Base-by-base conservation (phyloP, 2,113 vertebrate species). In the Syngnathus scovelli region DNA sequence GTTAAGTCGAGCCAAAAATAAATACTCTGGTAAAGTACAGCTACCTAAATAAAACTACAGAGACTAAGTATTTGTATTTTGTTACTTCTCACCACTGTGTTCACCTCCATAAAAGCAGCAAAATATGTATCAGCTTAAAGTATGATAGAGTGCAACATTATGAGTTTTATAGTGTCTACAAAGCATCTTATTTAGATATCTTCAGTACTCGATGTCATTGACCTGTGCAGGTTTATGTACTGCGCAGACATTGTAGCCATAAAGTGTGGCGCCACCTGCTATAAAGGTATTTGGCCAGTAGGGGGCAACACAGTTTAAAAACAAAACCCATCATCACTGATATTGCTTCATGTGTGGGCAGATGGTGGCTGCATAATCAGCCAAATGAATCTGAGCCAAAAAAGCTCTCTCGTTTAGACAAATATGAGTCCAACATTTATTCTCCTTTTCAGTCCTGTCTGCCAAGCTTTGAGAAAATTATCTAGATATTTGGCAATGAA, bases 401-500 rank as follows among this genome's bases (percentile, higher is more conserved):
- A 58, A 39, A 61, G 51, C 49, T 55, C 43, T 61, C 52, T 69
- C 33, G 67, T 78, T 41, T 33, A 59, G 67, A 60, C 16, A 60
- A 46, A 69, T 64, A 9, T 16, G 9, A 61, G 44, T 36, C 38
- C 18, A 61, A 18, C 38, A 46, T 52, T 69, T 16, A 27, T 9
- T 61, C 41, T 70, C 64, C 33, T 68, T 12, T 62, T 37, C 39
- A 9, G 54, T 70, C 63, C 16, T 41, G 27, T 64, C 46, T 15
- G 49, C 11, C 11, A 44, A 18, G 23, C 58, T 56, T 38, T 27
- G 23, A 68, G n/a, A 43, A 21, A 75, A 75, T 65, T 58, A 6
- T 72, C 18, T 62, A 41, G 33, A 58, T 38, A 38, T 69, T 69
- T 18, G 23, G 66, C 38, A 60, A 51, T 69, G 67, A 71, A 76